Evolutionary conservation across 2,113 vertebrate species (phyloP).

Genomic region (Prunella fulvescens): DNA sequence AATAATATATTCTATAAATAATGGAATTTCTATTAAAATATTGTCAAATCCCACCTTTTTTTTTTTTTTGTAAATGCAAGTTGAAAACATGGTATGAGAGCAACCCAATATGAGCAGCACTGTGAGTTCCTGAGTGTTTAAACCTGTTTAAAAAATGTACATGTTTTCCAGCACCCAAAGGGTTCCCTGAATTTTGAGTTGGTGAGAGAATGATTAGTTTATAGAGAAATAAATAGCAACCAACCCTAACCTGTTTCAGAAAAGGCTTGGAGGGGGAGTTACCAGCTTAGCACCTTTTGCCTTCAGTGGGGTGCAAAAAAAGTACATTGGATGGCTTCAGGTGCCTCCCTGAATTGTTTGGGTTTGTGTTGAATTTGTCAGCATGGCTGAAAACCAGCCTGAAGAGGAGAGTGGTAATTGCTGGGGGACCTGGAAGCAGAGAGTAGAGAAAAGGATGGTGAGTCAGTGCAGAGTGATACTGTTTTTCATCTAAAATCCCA

Average conservation of each 20-base stretch:
- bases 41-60: neutral
- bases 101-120: neutral
- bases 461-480: neutral
- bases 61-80: neutral
- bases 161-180: neutral
- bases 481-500: neutral
- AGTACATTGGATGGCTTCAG: neutral
- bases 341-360: neutral
- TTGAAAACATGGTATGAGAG: neutral
- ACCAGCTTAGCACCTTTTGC: neutral
- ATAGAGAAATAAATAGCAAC: neutral
- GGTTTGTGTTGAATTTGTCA: neutral
- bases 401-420: neutral
- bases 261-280: accelerated
- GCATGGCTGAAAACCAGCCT: neutral
- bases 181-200: neutral
- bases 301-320: neutral
- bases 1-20: neutral
- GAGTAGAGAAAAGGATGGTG: neutral
- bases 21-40: neutral
- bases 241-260: neutral
- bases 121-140: neutral
- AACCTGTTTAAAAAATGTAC: neutral
- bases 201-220: neutral
- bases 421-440: neutral